These are phyloP conservation scores for Thecophora atra DNA, from an alignment of 2,888 invertebrate species.

Conservation along the genomic window DNA sequence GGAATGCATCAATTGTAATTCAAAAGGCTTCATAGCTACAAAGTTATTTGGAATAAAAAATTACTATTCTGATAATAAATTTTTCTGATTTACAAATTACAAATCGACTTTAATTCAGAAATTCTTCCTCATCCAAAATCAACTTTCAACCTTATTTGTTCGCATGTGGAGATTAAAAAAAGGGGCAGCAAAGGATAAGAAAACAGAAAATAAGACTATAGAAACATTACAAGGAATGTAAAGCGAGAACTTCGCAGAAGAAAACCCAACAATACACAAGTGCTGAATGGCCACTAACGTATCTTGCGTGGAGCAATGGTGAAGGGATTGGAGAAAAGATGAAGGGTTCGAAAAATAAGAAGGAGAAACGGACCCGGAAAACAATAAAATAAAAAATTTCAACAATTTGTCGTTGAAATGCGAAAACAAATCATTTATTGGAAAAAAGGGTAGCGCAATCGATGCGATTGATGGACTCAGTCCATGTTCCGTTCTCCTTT, in stretches of 20 bases:
- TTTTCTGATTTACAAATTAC: too few relatives aligned
- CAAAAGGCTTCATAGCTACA: too few relatives aligned
- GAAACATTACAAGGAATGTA: background rate
- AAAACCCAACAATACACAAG: background rate
- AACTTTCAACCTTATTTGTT: too few relatives aligned
- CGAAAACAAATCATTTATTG: constrained; percentile 21
- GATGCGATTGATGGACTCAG: background rate
- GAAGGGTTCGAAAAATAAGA: background rate
- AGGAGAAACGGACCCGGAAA: background rate
- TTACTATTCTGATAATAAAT: too few relatives aligned
- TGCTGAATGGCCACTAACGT: background rate
- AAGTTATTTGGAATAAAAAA: too few relatives aligned
- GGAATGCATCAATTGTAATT: too few relatives aligned
- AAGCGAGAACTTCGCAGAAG: background rate
- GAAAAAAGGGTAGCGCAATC: constrained; percentile 2
- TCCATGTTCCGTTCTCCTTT: background rate
- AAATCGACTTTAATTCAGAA: too few relatives aligned
- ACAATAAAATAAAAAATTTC: constrained; percentile 23
- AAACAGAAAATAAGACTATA: background rate
- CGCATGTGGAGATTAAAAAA: too few relatives aligned
- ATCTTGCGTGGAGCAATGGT: too few relatives aligned
- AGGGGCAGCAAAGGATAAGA: background rate
- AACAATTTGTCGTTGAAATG: constrained; percentile 27
- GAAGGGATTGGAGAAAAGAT: background rate
- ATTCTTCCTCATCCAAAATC: too few relatives aligned